Percentiles rank a stretch among this genome's conserved stretches.
Evolutionary conservation across 2,888 invertebrate species (phyloP).

Genomic region (Oasisia sp.): DNA sequence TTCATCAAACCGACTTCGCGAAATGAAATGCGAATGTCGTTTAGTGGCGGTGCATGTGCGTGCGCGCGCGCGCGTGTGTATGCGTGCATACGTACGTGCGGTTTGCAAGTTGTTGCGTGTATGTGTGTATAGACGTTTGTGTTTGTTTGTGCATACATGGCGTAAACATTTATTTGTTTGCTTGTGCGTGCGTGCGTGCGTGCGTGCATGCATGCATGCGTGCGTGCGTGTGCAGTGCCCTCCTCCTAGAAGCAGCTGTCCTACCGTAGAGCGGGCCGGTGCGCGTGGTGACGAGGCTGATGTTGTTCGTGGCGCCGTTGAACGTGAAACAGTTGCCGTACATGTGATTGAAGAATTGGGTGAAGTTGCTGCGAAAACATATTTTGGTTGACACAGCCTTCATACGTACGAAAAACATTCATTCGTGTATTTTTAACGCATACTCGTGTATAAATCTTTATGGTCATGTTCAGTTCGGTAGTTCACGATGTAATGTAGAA

Average conservation of each 20-base stretch:
- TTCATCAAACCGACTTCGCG: too few species aligned
- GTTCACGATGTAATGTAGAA: too few species aligned
- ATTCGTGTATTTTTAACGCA: not conserved
- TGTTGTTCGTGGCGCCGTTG: not conserved
- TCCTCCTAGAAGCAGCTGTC: not conserved
- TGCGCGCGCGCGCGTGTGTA: too few species aligned
- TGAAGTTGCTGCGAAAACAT: not conserved
- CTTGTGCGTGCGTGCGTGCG: not conserved
- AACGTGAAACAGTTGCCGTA: conserved; percentile 13
- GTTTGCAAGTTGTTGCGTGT: too few species aligned
- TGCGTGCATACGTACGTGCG: too few species aligned
- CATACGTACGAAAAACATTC: not conserved
- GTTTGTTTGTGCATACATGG: not conserved
- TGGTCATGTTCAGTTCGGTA: too few species aligned
- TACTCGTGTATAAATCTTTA: not conserved
- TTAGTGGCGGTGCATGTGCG: not conserved
- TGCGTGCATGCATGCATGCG: not conserved
- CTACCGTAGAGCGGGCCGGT: not conserved
- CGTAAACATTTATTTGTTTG: not conserved
- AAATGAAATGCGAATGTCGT: too few species aligned
- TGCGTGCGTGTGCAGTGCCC: not conserved
- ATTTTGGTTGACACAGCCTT: not conserved
- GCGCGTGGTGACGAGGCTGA: not conserved
- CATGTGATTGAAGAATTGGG: not conserved
- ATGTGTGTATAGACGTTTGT: not conserved